These are phyloP conservation scores for Cisticola juncidis DNA, from an alignment of 2,113 vertebrate genomes.

Conservation along the genomic window DNA sequence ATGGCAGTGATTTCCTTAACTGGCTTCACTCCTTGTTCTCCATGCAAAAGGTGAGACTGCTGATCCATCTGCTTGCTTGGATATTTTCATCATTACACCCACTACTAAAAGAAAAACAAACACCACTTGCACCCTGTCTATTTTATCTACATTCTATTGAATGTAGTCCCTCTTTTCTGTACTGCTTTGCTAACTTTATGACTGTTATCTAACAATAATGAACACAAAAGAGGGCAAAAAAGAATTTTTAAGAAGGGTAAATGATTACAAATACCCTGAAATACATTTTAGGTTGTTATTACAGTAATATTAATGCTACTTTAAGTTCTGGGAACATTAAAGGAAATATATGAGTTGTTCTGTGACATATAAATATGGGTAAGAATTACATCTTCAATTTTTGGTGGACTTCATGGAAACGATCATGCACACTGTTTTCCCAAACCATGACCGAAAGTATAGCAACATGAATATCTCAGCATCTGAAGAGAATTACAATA, in stretches of 20 bases:
- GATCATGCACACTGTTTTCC: neutral
- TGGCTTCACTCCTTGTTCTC: neutral
- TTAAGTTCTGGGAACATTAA: neutral
- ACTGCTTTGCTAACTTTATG: neutral
- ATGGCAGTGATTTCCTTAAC: neutral
- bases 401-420: neutral
- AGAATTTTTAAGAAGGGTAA: neutral
- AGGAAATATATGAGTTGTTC: neutral
- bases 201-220: neutral
- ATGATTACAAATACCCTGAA: neutral
- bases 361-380: neutral
- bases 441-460: neutral
- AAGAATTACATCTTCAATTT: neutral
- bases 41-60: neutral
- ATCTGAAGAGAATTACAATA: neutral
- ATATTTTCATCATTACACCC: neutral
- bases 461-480: neutral
- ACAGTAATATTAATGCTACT: neutral
- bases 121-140: fast-evolving
- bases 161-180: neutral
- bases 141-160: neutral
- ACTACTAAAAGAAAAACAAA: neutral
- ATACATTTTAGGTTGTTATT: neutral
- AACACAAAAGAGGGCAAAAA: fast-evolving
- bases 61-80: neutral